Percentiles rank a stretch among this genome's conserved stretches.
These are phyloP conservation scores for Melanaphis sacchari DNA, from an alignment of 1,140 invertebrate species.

Conservation along the genomic window DNA sequence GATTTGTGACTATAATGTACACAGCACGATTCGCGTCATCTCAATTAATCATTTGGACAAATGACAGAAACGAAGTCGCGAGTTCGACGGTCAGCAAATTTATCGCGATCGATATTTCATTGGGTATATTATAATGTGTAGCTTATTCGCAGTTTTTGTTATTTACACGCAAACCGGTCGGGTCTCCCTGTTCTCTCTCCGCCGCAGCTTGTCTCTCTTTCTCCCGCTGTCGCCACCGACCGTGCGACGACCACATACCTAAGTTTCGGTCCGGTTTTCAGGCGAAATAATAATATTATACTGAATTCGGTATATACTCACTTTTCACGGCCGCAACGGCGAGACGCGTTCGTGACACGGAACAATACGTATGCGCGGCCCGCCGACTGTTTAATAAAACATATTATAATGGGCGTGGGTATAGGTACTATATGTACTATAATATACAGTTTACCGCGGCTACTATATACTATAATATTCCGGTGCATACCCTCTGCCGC, in stretches of 20 bases:
- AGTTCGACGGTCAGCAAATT: neutral
- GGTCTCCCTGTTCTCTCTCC: neutral
- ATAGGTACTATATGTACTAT: neutral
- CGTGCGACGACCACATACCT: neutral
- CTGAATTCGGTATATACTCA: neutral
- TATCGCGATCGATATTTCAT: neutral
- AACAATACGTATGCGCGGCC: constrained; percentile 10
- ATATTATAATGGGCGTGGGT: neutral
- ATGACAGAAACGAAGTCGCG: neutral
- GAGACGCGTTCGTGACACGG: constrained; percentile 31
- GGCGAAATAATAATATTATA: neutral
- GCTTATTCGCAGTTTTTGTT: neutral
- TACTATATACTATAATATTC: neutral
- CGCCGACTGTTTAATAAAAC: neutral
- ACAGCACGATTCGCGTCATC: neutral
- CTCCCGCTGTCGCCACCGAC: neutral
- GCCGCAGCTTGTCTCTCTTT: neutral
- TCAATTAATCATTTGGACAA: neutral
- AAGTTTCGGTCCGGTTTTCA: neutral
- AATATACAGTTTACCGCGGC: neutral
- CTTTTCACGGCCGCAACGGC: neutral
- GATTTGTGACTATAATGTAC: neutral
- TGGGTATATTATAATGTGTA: neutral
- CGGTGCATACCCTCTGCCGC: neutral
- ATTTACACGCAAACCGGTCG: neutral